Evolutionary conservation across 30 jellyfish, hydroid and myxozoan species (phyloP).

Genomic region (Aurelia sp.): DNA sequence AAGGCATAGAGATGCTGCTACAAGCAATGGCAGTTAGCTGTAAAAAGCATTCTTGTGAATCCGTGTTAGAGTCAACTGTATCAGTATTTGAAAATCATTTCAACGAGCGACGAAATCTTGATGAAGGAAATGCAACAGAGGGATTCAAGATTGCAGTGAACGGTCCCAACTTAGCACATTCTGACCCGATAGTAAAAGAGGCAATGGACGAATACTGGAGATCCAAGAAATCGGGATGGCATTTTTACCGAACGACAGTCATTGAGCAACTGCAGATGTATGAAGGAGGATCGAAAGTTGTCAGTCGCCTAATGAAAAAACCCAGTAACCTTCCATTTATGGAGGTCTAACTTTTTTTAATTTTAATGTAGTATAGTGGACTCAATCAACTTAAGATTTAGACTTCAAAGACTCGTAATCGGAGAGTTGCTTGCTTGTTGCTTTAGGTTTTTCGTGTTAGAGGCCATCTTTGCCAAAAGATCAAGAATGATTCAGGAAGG

Average conservation of each 20-base stretch:
- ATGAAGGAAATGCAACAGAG: not conserved
- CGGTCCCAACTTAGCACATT: constrained; percentile 13
- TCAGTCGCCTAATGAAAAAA: not conserved
- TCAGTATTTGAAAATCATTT: constrained; percentile 3
- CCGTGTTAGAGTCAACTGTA: constrained; percentile 14
- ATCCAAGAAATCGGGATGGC: constrained; percentile 9
- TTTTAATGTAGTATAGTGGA: not conserved
- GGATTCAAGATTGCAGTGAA: constrained; percentile 3
- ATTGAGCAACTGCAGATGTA: not conserved
- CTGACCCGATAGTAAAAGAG: not conserved
- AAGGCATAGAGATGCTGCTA: not conserved
- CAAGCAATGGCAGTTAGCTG: constrained; percentile 25
- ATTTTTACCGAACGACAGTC: constrained; percentile 4
- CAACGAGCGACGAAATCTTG: not conserved
- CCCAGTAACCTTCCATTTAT: too few relatives aligned
- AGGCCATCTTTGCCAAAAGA: too few relatives aligned
- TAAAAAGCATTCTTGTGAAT: constrained; percentile 10
- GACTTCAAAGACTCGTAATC: too few relatives aligned
- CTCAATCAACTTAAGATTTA: too few relatives aligned
- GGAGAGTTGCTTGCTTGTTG: too few relatives aligned
- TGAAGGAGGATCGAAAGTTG: constrained; percentile 11
- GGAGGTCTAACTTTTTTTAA: too few relatives aligned
- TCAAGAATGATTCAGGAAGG: too few relatives aligned
- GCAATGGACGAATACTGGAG: constrained; percentile 16
- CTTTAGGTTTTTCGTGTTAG: too few relatives aligned